Evolutionary conservation across 2,888 invertebrate species (phyloP), one percentile per base, ranked within the genome.

Genomic region (Epirrhoe tristata): DNA sequence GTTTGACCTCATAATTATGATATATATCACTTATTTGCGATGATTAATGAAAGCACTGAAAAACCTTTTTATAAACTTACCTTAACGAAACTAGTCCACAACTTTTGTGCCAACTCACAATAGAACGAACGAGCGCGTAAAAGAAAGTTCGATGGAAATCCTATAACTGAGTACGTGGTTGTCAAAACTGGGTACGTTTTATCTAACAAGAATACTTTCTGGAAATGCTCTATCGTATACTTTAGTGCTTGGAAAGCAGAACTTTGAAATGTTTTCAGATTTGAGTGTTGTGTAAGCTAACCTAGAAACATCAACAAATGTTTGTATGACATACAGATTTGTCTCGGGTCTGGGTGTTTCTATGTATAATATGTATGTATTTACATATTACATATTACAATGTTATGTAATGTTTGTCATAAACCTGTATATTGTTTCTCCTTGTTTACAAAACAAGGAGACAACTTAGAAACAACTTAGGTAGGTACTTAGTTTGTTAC

Each of bases 91-190:
- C 2, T 55, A 12, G 6, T 54, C 66, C 48, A 57, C 63, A 57
- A 57, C 24, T 58, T 36, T 59, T 43, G 58, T 43, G 64, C 58
- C 67, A 31, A 32, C 52, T 50, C 43, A 66, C 12, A 67, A 50
- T 36, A 43, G 32, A 48, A 63, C 50, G 62, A 73, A 69, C 72
- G 69, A 66, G 73, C 73, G 72, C 74, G 72, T 73, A 70, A 76
- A 76, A 77, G 75, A 79, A 84, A 79, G 73, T 84, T 80, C 69
- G 70, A 79, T 77, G 74, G 79, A 83, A 84, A 78, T 81, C 77
- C 66, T 75, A 69, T 79, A 82, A 76, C 77, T 73, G 70, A 73
- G 77, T 81, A 83, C 81, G 82, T 84, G 83, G 81, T 74, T 81
- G 77, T 83, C 81, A 80, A 79, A 81, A 72, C 74, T 71, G 75